Percentiles rank a stretch among this genome's conserved stretches.
phyloP scores from a whole-genome alignment of 2,797 vertebrate genomes.

The Amblyopsis hoosieri region DNA sequence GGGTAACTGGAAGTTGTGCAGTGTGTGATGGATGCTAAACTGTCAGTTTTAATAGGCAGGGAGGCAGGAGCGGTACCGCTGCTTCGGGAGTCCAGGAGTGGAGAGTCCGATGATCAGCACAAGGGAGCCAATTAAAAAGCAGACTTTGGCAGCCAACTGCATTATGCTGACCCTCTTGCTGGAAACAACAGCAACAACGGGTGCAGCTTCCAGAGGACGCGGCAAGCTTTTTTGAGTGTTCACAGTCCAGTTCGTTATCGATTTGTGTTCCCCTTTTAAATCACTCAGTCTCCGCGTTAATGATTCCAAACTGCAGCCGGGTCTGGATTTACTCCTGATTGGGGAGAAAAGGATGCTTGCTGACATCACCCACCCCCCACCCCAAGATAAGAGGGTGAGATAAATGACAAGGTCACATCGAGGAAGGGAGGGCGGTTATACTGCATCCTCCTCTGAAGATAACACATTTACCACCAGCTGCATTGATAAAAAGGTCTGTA shows the following conservation, averaged over 20 bases:
- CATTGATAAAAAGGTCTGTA: slow-evolving; percentile 59
- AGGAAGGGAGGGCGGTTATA: slow-evolving; percentile 59
- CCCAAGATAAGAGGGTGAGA: slow-evolving; percentile 61
- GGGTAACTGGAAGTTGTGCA: slow-evolving; percentile 57
- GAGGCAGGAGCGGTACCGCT: slow-evolving; percentile 46
- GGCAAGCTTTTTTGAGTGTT: slow-evolving; percentile 50
- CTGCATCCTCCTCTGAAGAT: slow-evolving; percentile 56
- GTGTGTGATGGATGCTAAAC: slow-evolving; percentile 73
- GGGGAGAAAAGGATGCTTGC: slow-evolving; percentile 53
- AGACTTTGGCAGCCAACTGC: slow-evolving; percentile 69
- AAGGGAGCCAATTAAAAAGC: slow-evolving; percentile 81
- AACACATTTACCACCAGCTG: slow-evolving; percentile 45
- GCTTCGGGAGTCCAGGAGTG: slow-evolving; percentile 67
- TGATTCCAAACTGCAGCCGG: slow-evolving; percentile 66
- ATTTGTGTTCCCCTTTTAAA: slow-evolving; percentile 67
- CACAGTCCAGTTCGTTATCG: slow-evolving; percentile 57
- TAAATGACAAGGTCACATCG: slow-evolving; percentile 69
- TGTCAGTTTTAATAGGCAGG: slow-evolving; percentile 78
- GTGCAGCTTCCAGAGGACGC: slow-evolving; percentile 50
- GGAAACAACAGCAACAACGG: slow-evolving; percentile 65
- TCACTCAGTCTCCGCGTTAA: slow-evolving; percentile 53
- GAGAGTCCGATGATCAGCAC: slow-evolving; percentile 77
- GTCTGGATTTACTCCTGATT: slow-evolving; percentile 56
- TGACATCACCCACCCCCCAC: slow-evolving; percentile 55
- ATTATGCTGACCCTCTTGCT: slow-evolving; percentile 66